Conservation (phyloP, 2,113 vertebrate species). For the Xenopus borealis region DNA sequence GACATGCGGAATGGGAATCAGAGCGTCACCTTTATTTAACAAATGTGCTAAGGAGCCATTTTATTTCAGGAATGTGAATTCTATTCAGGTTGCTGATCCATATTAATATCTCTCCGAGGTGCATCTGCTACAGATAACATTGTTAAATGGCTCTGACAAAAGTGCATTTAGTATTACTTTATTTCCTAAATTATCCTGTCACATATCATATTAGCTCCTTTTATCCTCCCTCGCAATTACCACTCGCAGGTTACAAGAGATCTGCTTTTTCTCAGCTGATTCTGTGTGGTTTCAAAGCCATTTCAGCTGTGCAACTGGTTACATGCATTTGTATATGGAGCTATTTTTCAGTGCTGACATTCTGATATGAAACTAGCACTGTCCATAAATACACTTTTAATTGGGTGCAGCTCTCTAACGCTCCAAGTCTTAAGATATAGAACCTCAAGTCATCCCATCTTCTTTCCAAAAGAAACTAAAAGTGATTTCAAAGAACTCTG, state of each 20-base stretch:
- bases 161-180: conserved; percentile 36
- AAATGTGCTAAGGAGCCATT: conserved; percentile 10
- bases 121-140: conserved; percentile 28
- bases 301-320: neutral
- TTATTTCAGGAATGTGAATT: conserved; percentile 18
- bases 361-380: too few species aligned
- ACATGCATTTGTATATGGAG: neutral
- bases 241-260: neutral
- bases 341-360: too few species aligned
- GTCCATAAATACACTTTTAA: too few species aligned
- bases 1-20: neutral
- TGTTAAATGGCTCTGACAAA: conserved; percentile 36
- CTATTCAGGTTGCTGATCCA: conserved; percentile 12
- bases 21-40: conserved; percentile 4
- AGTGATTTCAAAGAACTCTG: too few species aligned
- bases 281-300: conserved; percentile 4
- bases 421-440: too few species aligned
- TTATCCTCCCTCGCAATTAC: conserved; percentile 24
- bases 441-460: too few species aligned
- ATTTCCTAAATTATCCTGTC: conserved; percentile 40
- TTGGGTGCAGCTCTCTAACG: too few species aligned
- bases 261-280: neutral
- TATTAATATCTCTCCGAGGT: conserved; percentile 32
- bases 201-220: conserved; percentile 35
- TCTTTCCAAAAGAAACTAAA: too few species aligned